These are phyloP conservation scores for Aphodius granarius DNA, from an alignment of 2,888 invertebrate species.

Conservation along the genomic window DNA sequence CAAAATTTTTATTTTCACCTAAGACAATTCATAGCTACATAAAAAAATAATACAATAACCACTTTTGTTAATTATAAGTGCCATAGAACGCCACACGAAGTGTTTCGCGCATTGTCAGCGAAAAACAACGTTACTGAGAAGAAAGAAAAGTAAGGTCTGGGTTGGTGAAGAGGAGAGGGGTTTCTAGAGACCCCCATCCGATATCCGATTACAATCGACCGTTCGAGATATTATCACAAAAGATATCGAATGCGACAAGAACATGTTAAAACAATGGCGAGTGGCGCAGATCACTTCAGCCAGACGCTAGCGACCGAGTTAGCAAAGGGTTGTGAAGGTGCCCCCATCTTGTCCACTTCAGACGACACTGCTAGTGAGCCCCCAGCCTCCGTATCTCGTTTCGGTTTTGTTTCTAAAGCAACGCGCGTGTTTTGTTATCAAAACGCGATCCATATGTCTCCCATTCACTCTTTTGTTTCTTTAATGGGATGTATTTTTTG, in stretches of 20 bases:
- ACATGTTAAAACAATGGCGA: slow-evolving; percentile 38
- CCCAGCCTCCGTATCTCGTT: neutral
- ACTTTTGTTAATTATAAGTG: neutral
- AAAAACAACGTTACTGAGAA: slow-evolving; percentile 16
- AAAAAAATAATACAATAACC: neutral
- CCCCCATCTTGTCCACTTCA: slow-evolving; percentile 13
- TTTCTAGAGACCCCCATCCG: slow-evolving; percentile 31
- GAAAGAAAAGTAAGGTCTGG: neutral
- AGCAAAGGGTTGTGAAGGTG: slow-evolving; percentile 17
- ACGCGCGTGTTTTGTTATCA: neutral
- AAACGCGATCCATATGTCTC: neutral
- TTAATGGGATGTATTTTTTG: neutral
- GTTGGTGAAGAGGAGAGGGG: neutral
- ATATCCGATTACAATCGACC: slow-evolving; percentile 36
- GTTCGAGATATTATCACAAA: slow-evolving; percentile 37
- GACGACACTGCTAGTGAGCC: neutral
- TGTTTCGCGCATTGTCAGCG: slow-evolving; percentile 28
- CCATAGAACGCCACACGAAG: neutral
- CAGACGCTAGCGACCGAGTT: neutral
- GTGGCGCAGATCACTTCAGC: slow-evolving; percentile 36
- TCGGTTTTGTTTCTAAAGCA: neutral
- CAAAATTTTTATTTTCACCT: neutral
- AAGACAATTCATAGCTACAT: neutral
- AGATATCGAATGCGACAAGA: slow-evolving; percentile 39
- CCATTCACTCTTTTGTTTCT: neutral